phyloP scores from a whole-genome alignment of 2,888 invertebrate genomes.

The Rotaria sp. region DNA sequence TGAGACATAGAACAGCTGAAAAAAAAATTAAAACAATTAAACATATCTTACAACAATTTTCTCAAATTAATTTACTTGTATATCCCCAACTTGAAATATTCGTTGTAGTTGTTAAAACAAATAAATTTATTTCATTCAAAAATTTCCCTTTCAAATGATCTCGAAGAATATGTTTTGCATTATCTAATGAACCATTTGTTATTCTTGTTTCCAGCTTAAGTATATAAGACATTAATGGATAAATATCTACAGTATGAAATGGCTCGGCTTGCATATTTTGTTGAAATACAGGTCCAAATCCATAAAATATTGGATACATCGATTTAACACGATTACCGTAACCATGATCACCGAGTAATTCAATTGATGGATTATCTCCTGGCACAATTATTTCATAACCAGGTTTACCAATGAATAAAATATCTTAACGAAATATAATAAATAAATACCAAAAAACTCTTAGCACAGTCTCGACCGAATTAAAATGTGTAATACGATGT shows the following conservation, averaged over 20 bases:
- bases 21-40: not conserved
- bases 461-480: too few species aligned
- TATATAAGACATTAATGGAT: constrained; percentile 32
- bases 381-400: constrained; percentile 19
- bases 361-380: not conserved
- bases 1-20: not conserved
- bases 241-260: constrained; percentile 31
- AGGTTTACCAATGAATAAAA: constrained; percentile 14
- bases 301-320: constrained; percentile 31
- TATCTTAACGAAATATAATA: not conserved
- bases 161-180: constrained; percentile 11
- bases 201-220: not conserved
- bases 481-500: too few species aligned
- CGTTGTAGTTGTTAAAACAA: not conserved
- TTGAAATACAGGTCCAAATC: constrained; percentile 23
- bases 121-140: not conserved
- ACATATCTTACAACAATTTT: too few species aligned
- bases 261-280: not conserved
- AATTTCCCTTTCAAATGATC: not conserved
- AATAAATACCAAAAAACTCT: too few species aligned
- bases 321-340: not conserved
- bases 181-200: constrained; percentile 31
- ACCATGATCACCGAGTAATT: not conserved
- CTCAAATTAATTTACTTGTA: not conserved
- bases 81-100: not conserved